Evolutionary conservation across 2,113 vertebrate genomes (phyloP).

Genomic region (Ptilorrhoa leucosticta): DNA sequence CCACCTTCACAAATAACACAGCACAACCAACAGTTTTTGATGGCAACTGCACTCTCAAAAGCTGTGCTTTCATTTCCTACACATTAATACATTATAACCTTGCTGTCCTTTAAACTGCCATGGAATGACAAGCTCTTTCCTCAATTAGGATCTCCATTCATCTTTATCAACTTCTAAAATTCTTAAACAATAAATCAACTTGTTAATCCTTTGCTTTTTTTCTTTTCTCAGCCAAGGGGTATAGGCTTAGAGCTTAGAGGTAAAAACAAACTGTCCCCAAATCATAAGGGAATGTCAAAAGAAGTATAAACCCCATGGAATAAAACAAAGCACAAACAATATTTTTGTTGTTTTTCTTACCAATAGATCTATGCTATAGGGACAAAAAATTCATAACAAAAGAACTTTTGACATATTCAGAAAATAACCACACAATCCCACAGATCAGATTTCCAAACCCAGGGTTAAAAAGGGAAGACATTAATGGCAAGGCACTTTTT

Average conservation of each 20-base stretch:
- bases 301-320: neutral
- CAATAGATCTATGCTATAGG: neutral
- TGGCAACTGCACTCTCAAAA: neutral
- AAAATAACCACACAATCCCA: neutral
- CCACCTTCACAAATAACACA: neutral
- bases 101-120: neutral
- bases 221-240: neutral
- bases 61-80: neutral
- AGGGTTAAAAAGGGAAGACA: neutral
- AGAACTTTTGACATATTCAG: neutral
- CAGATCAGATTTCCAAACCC: neutral
- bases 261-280: neutral
- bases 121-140: neutral
- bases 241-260: neutral
- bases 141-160: conserved; percentile 5
- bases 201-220: neutral
- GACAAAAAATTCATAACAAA: neutral
- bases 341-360: neutral
- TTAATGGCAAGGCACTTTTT: neutral
- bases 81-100: neutral
- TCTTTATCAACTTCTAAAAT: neutral
- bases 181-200: neutral
- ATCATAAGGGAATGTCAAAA: neutral
- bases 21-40: neutral
- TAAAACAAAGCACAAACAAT: neutral